Percentiles rank a stretch among this genome's conserved stretches.
Evolutionary conservation across 1,140 invertebrate genomes (phyloP).

Genomic region (Drosophila subpulchrella): DNA sequence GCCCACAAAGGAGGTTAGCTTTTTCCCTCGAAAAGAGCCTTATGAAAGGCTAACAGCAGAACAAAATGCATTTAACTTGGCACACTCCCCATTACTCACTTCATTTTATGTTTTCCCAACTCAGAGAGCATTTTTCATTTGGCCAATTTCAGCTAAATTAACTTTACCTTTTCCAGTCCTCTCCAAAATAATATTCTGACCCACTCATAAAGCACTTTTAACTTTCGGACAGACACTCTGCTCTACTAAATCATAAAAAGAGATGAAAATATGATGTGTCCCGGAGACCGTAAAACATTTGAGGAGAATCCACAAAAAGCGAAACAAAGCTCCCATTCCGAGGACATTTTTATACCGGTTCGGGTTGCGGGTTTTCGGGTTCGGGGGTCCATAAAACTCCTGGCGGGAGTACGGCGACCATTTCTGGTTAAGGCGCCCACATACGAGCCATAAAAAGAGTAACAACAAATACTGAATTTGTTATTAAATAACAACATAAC

Average conservation of each 20-base stretch:
- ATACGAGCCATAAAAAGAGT: constrained; percentile 56
- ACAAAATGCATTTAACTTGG: constrained; percentile 16
- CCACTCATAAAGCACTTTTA: constrained; percentile 51
- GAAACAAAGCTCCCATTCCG: constrained; percentile 7
- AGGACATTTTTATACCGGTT: constrained; percentile 7
- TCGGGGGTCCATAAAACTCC: constrained; percentile 25
- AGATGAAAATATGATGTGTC: constrained; percentile 50
- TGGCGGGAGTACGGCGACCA: neutral
- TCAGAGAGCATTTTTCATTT: constrained; percentile 35
- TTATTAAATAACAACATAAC: constrained; percentile 79
- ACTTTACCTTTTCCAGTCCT: constrained; percentile 30
- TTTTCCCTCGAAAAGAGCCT: no score
- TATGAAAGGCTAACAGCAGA: neutral
- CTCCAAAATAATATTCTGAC: constrained; percentile 28
- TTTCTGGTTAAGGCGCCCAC: constrained; percentile 15
- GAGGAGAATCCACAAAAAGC: constrained; percentile 35
- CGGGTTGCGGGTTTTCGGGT: neutral
- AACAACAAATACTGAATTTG: constrained; percentile 64
- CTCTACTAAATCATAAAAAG: constrained; percentile 47
- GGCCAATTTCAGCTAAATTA: constrained; percentile 28
- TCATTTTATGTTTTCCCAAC: constrained; percentile 19
- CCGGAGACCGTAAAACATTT: constrained; percentile 41
- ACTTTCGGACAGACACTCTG: constrained; percentile 26
- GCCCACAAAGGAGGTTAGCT: neutral
- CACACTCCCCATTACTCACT: constrained; percentile 10